phyloP scores from a whole-genome alignment of 1,140 invertebrate genomes.

The Drosophila ambigua region DNA sequence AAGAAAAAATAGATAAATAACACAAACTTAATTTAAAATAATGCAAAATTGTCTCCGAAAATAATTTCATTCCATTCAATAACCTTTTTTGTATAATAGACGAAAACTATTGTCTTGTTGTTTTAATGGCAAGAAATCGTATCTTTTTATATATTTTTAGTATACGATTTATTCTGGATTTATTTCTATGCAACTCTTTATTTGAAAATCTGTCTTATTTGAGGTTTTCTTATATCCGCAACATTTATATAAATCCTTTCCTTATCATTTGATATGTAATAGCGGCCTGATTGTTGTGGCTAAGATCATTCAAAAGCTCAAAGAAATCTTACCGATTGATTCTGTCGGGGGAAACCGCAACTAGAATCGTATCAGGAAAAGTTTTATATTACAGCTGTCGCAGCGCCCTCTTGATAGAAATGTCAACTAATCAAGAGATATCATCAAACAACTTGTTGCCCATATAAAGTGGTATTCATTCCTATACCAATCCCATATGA shows the following conservation, averaged over 20 bases:
- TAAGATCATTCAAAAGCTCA: conserved; percentile 13
- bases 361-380: conserved; percentile 47
- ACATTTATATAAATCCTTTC: conserved; percentile 3
- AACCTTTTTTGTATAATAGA: too few relatives aligned
- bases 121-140: too few relatives aligned
- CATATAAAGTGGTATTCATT: conserved; percentile 13
- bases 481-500: conserved; percentile 29
- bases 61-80: too few relatives aligned
- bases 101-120: too few relatives aligned
- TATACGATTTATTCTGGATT: too few relatives aligned
- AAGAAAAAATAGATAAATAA: background rate
- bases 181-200: background rate
- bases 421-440: conserved; percentile 46
- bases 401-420: conserved; percentile 28
- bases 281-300: conserved; percentile 64
- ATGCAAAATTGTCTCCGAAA: background rate
- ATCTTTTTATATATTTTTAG: too few relatives aligned
- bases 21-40: background rate
- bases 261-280: conserved; percentile 16
- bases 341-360: conserved; percentile 43
- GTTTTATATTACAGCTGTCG: conserved; percentile 42
- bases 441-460: background rate
- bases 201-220: background rate
- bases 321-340: conserved; percentile 11
- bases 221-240: background rate